A percentile compares a stretch with the other conserved stretches of the same genome.
Conservation (phyloP, 2,888 invertebrate genomes). For the Folsomia candida region DNA sequence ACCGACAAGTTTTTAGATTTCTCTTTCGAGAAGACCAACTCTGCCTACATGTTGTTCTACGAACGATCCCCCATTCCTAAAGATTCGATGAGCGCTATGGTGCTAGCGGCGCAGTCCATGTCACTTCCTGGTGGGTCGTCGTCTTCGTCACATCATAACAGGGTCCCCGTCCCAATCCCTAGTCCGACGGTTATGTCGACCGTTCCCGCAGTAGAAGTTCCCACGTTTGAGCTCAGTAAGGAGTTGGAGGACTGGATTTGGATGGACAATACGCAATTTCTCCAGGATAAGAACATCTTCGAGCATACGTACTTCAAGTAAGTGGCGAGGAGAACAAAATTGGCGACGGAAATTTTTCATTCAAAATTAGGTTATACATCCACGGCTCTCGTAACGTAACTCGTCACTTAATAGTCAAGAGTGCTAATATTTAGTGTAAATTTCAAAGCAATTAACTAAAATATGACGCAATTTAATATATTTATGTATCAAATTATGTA, state of each 20-base stretch:
- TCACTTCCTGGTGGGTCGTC: slow-evolving; percentile 44
- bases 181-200: neutral
- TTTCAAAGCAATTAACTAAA: too few relatives aligned
- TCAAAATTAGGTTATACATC: too few relatives aligned
- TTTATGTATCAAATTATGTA: neutral
- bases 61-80: slow-evolving; percentile 65
- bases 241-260: slow-evolving; percentile 94
- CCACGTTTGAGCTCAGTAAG: slow-evolving; percentile 65
- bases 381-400: too few relatives aligned
- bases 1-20: slow-evolving; percentile 97
- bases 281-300: slow-evolving; percentile 92
- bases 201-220: slow-evolving; percentile 33
- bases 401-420: too few relatives aligned
- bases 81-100: neutral
- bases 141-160: neutral
- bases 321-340: slow-evolving; percentile 56
- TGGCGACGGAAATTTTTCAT: too few relatives aligned
- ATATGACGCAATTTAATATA: too few relatives aligned
- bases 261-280: slow-evolving; percentile 93
- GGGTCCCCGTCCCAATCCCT: slow-evolving; percentile 7
- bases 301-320: slow-evolving; percentile 93
- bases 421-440: too few relatives aligned
- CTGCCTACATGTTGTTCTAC: slow-evolving; percentile 96
- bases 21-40: slow-evolving; percentile 95
- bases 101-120: slow-evolving; percentile 6